phyloP scores from a whole-genome alignment of 2,113 vertebrate species.

The Xenopus tropicalis region UCB_Xtro_10.0 CM004446.2:88300501-88301000 shows the following conservation, averaged over 20 bases:
- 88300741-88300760: conserved; percentile 52
- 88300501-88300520: too few species aligned
- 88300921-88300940: conserved; percentile 92
- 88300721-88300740: conserved; percentile 90
- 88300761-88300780: neutral
- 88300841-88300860: conserved; percentile 63
- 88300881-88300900: conserved; percentile 81
- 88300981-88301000: conserved; percentile 80
- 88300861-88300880: conserved; percentile 74
- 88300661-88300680: neutral
- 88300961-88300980: conserved; percentile 88
- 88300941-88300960: conserved; percentile 98
- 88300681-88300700: conserved; percentile 55
- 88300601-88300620: neutral
- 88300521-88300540: too few species aligned
- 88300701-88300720: conserved; percentile 84
- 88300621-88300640: neutral
- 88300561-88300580: neutral
- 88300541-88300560: neutral
- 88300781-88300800: neutral
- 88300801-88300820: conserved; percentile 48
- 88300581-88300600: neutral
- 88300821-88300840: conserved; percentile 62
- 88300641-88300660: neutral
- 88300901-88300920: conserved; percentile 86